Percentiles rank a stretch among this genome's conserved stretches.
These are phyloP conservation scores for Mesocricetus auratus DNA, from an alignment of 2,113 vertebrate species.

Conservation along the genomic window DNA sequence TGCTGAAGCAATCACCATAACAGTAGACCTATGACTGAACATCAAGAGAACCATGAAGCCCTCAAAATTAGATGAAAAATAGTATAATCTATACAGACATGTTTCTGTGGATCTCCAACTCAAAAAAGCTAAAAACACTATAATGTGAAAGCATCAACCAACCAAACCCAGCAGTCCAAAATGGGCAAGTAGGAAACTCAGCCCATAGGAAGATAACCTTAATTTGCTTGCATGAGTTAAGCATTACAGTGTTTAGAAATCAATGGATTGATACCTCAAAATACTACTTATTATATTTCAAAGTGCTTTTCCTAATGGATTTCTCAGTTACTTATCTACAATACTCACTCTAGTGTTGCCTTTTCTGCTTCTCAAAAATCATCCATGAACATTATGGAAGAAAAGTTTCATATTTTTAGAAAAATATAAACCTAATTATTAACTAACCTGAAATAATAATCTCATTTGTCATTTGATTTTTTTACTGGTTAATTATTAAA, in stretches of 20 bases:
- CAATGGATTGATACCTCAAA: neutral
- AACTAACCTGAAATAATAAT: neutral
- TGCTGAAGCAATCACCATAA: neutral
- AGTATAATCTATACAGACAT: neutral
- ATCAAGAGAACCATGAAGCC: neutral
- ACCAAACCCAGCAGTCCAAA: neutral
- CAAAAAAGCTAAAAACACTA: conserved; percentile 3
- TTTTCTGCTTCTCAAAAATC: neutral
- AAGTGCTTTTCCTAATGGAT: neutral
- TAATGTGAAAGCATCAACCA: neutral
- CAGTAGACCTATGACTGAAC: neutral
- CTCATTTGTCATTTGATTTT: neutral
- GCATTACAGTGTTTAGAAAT: neutral
- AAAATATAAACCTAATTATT: neutral
- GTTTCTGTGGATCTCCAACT: neutral
- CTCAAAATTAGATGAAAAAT: neutral
- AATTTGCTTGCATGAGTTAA: neutral
- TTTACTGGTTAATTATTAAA: neutral
- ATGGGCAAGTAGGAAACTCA: neutral
- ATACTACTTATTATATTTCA: neutral
- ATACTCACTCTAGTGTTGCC: neutral
- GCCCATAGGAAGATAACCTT: neutral
- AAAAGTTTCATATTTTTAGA: neutral
- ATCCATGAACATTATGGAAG: neutral
- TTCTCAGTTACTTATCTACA: neutral